Conservation (phyloP, 2,113 vertebrate species). For the Chaenogobius annularis region DNA sequence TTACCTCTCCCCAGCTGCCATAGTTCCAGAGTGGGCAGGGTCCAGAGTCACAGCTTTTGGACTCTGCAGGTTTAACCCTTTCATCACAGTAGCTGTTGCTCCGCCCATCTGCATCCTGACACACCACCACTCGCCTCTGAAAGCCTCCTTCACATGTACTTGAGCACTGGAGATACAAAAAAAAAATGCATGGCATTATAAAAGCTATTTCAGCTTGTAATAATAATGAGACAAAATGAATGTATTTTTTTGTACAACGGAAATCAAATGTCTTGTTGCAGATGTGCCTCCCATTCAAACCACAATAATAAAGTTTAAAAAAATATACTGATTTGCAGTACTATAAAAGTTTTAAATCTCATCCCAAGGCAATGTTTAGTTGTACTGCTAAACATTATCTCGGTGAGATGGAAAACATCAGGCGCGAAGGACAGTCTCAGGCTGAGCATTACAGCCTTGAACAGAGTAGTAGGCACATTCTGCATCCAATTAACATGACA, state of each 20-base stretch:
- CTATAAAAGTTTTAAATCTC: slow-evolving; percentile 1
- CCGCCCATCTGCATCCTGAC: slow-evolving; percentile 89
- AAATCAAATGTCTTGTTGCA: neutral
- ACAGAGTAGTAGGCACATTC: slow-evolving; percentile 22
- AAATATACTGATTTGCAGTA: neutral
- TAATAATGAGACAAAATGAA: neutral
- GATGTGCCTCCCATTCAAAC: neutral
- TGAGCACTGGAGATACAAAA: slow-evolving; percentile 82
- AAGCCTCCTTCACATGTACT: slow-evolving; percentile 90
- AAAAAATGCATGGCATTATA: neutral
- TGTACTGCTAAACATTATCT: slow-evolving; percentile 9
- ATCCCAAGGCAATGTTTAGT: slow-evolving; percentile 6
- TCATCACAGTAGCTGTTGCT: slow-evolving; percentile 83
- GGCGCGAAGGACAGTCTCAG: neutral
- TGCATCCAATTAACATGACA: slow-evolving; percentile 58
- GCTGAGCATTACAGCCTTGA: slow-evolving; percentile 38
- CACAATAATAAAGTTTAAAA: neutral
- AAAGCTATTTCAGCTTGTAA: neutral
- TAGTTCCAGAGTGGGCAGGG: slow-evolving; percentile 93
- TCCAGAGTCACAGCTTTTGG: slow-evolving; percentile 87
- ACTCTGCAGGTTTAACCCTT: slow-evolving; percentile 84
- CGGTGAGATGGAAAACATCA: slow-evolving; percentile 37
- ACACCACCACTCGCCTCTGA: slow-evolving; percentile 91
- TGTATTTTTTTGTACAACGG: neutral
- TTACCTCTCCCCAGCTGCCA: slow-evolving; percentile 94